Base-by-base conservation (phyloP, 2,113 vertebrate species). In the Labrus mixtus region DNA sequence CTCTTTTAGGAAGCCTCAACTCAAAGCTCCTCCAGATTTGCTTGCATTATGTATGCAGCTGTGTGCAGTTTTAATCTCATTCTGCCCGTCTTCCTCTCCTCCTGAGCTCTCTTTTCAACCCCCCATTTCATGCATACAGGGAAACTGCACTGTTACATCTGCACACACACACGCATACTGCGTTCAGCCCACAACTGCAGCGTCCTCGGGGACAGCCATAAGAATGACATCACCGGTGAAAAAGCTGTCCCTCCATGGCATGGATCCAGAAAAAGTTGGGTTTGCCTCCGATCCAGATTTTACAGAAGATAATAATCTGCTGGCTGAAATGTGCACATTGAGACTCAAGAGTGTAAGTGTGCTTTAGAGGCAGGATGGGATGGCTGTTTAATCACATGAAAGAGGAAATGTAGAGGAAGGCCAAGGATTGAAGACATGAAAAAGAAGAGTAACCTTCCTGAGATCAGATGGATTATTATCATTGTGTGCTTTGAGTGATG, bases 181-280 rank as follows among this genome's bases (percentile, higher is more conserved):
- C 55, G 69, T 62, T 72, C 45, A 66, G 48, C 59, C 59, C 63
- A 70, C 59, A 74, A n/a, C 80, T 76, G 81, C 73, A 88, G 83
- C 78, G 78, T 87, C 80, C 75, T 84, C 55, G 12, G 45, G 57
- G 71, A 67, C 29, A 1, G 54, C 17, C 3, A 70, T 4, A 70
- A 50, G 29, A 7, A 70, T 55, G 81, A 83, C 73, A 62, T 82
- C 79, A 79, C 56, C 12, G n/a, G 41, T 74, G 16, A 51, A 67
- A 67, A 70, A 74, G 57, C 71, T 75, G 62, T 71, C 43, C 84
- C 63, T 57, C 37, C 37, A 8, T 77, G 82, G 75, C 73, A 41
- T 9, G 1, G 12, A 15, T 54, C 83, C 84, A 87, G 50, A 66
- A 19, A 19, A 63, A 56, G 71, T 74, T 69, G n/a, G 54, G n/a